Evolutionary conservation across 2,797 vertebrate genomes (phyloP), one percentile per base, ranked within the genome.

Genomic region (Pteropus rufus): DNA sequence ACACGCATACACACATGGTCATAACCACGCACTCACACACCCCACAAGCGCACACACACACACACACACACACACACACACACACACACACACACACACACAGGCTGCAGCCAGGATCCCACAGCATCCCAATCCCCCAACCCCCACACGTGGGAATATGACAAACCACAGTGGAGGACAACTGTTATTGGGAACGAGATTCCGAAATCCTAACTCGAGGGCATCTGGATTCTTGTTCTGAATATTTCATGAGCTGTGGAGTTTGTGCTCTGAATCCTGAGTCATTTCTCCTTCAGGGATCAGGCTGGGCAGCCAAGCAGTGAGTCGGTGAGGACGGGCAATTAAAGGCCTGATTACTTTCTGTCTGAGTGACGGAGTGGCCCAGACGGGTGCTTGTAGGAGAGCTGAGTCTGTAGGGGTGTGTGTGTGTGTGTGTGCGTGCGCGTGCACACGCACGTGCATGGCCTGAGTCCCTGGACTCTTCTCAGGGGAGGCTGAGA

Each of bases 261-360:
- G 86, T 77, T 14, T 93, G 83, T 75, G 94, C 67, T 94, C 88
- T 49, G 95, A 95, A 92, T 94, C 36, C 94, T 72, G 92, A 95
- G 82, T 65, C 39, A 10, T 65, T 83, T 91, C 76, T 58, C 62
- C 76, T 23, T 56, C 12, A 5, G 36, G 21, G 80, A 16, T 89
- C 79, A 83, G 79, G 62, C 69, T 44, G 64, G 64, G 62, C 75
- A 67, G 93, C 31, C 49, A 41, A 21, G 7, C 36, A 24, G 84
- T 52, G 62, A 89, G 49, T 2, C 10, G 14, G 23, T 11, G 64
- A 87, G 46, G 85, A 46, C 0, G 7, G 56, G 70, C 76, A 54
- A 64, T 72, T 31, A 67, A 39, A 82, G 60, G 8, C 52, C 79
- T 29, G 29, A 81, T 52, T 21, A 1, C 62, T 64, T 90, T 62